Conservation (phyloP, 2,797 vertebrate genomes). For the Anniella stebbinsi region DNA sequence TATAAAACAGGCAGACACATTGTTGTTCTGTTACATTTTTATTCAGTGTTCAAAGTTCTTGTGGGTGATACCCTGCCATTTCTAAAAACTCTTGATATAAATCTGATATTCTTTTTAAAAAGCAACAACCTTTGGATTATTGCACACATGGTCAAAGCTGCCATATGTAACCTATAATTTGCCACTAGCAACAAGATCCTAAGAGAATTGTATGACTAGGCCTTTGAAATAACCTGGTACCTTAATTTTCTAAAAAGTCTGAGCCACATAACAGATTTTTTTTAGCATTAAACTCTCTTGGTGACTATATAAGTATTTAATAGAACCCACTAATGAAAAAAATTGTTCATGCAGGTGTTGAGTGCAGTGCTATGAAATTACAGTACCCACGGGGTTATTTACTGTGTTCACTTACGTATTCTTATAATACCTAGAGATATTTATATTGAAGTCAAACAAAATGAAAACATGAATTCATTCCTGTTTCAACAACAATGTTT, state of each 20-base stretch:
- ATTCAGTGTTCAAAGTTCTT: background rate
- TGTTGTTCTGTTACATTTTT: slow-evolving; percentile 1
- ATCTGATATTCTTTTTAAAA: slow-evolving; percentile 4
- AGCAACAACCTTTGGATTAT: slow-evolving; percentile 2
- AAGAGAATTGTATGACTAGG: slow-evolving; percentile 37
- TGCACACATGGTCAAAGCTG: slow-evolving; percentile 39
- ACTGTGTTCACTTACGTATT: slow-evolving; percentile 44
- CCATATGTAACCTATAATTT: slow-evolving; percentile 10
- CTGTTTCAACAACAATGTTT: slow-evolving; percentile 52
- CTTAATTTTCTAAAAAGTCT: slow-evolving; percentile 63
- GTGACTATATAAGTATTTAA: slow-evolving; percentile 66
- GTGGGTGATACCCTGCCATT: slow-evolving; percentile 11
- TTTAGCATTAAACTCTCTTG: slow-evolving; percentile 60
- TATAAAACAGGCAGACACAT: background rate
- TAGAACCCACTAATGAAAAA: slow-evolving; percentile 60
- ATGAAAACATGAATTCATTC: slow-evolving; percentile 28
- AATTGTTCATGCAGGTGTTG: slow-evolving; percentile 59
- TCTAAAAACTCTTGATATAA: slow-evolving; percentile 9
- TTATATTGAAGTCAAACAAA: slow-evolving; percentile 45
- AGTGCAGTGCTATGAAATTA: slow-evolving; percentile 59
- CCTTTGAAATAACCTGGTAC: slow-evolving; percentile 46
- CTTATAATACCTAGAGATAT: slow-evolving; percentile 45
- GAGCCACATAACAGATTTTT: slow-evolving; percentile 54
- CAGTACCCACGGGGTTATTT: slow-evolving; percentile 54
- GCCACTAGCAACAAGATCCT: slow-evolving; percentile 31